Percentiles rank a stretch among this genome's conserved stretches.
Evolutionary conservation across 2,888 invertebrate species (phyloP).

Genomic region (Tolmerus cingulatus): DNA sequence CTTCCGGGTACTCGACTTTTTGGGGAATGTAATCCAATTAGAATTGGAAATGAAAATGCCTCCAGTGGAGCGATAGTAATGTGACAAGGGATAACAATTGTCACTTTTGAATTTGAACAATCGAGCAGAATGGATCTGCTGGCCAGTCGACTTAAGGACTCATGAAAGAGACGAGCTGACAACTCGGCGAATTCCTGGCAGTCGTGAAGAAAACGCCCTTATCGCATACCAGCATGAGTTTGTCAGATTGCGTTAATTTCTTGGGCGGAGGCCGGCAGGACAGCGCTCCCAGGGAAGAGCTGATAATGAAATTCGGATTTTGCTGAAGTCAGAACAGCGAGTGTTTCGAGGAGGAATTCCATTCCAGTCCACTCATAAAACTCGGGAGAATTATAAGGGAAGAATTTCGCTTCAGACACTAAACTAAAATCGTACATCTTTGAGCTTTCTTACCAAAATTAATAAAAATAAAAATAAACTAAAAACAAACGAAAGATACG

Average conservation of each 20-base stretch:
- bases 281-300: neutral
- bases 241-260: constrained; percentile 1
- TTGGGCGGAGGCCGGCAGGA: neutral
- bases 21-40: constrained; percentile 35
- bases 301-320: neutral
- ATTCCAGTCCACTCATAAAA: neutral
- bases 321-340: neutral
- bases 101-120: constrained; percentile 15
- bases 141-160: neutral
- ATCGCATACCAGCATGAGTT: constrained; percentile 15
- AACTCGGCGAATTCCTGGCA: neutral
- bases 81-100: constrained; percentile 39
- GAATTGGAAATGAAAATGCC: constrained; percentile 38
- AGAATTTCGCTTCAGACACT: neutral
- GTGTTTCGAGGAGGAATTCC: neutral
- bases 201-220: neutral
- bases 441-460: neutral
- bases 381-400: neutral
- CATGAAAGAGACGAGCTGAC: neutral
- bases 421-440: neutral
- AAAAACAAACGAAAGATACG: neutral
- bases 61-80: constrained; percentile 22
- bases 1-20: neutral
- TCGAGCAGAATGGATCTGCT: neutral
- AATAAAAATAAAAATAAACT: neutral